Percentiles rank a stretch among this genome's conserved stretches.
Conservation (phyloP, 2,113 vertebrate genomes). For the Saguinus imperator region DNA sequence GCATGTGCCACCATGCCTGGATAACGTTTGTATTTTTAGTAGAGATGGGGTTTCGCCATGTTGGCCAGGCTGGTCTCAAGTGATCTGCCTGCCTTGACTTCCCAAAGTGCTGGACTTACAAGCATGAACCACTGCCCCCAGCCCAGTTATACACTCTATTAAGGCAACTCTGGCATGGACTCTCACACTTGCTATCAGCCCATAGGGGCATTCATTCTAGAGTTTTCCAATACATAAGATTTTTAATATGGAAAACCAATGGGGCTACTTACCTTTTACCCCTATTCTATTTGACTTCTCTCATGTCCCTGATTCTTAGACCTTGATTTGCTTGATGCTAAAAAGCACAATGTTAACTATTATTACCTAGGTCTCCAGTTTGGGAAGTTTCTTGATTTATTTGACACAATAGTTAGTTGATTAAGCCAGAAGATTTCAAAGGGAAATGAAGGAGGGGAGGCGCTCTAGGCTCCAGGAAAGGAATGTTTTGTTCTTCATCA, state of each 20-base stretch:
- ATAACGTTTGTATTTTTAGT: too few species aligned
- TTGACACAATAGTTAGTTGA: neutral
- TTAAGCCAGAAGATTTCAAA: neutral
- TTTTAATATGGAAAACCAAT: neutral
- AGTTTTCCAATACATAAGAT: neutral
- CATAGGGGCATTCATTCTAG: neutral
- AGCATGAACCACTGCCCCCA: too few species aligned
- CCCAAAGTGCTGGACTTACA: too few species aligned
- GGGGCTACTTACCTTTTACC: neutral
- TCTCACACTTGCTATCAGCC: neutral
- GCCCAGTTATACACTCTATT: neutral
- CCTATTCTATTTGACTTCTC: neutral
- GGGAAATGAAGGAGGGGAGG: neutral
- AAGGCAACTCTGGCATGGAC: neutral
- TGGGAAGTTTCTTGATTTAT: neutral
- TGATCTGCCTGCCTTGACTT: too few species aligned
- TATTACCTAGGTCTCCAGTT: neutral
- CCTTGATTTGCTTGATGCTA: neutral
- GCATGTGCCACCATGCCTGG: too few species aligned
- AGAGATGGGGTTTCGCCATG: too few species aligned
- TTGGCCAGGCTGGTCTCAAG: too few species aligned
- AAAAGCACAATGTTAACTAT: neutral
- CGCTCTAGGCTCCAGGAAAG: neutral
- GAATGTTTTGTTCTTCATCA: neutral
- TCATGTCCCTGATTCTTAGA: neutral